Base-by-base conservation (phyloP, 2,797 vertebrate genomes). In the Tangara arthus region DNA sequence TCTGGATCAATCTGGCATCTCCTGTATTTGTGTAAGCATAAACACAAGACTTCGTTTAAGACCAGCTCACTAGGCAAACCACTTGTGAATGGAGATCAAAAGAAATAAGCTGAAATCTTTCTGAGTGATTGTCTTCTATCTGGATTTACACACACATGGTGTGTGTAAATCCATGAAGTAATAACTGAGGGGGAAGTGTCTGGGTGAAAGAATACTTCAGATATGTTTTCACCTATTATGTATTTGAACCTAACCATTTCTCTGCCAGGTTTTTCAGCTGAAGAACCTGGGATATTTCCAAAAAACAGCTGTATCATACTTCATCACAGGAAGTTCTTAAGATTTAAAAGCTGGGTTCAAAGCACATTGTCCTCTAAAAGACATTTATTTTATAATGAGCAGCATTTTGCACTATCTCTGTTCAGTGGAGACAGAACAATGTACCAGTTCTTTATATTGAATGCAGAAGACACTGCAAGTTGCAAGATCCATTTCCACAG, bases 41-140 rank as follows among this genome's bases (percentile, higher is more conserved):
- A 70, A 70, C 1, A 0, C 0, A 0, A 53, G 39, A 42, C 42
- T 44, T 71, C 10, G 14, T 59, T 83, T 80, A 63, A 47, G 23
- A 55, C 53, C 6, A 32, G 3, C 24, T 50, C 26, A 41, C 3
- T 8, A 53, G 41, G 34, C 14, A 79, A 61, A 82, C 5, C 34
- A 44, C 26, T 27, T 12, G 6, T 76, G 41, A 82, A 46, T 24
- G 17, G 10, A 30, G 22, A 46, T 59, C 35, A 53, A 27, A 65
- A 63, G 46, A 27, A 83, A 42, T 27, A 19, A 77, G 6, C 21
- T 77, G 30, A 75, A 73, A 24, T 56, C 34, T 52, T 81, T 12
- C 32, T 44, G 15, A 52, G 32, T 4, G 3, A 32, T 18, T 70
- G 4, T 56, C 3, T 10, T 63, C 22, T 69, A 0, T 59, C 13